These are phyloP conservation scores for Lucifuga dentata DNA, from an alignment of 2,113 vertebrate species.

Conservation along the genomic window DNA sequence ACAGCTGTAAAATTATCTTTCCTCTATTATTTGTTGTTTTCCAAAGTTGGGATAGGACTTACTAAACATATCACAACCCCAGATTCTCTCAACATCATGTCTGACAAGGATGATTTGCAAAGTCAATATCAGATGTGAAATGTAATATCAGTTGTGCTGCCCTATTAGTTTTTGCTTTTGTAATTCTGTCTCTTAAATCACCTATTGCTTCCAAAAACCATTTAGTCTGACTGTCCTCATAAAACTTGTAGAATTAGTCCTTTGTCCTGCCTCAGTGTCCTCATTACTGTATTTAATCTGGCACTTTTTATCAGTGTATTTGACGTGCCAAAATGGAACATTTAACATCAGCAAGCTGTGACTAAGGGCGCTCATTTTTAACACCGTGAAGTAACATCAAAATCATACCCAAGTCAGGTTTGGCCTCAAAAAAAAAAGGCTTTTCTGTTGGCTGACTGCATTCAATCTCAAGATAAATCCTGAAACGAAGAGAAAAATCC, in stretches of 20 bases:
- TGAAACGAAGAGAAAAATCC: slow-evolving; percentile 21
- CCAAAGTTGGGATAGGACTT: too few relatives aligned
- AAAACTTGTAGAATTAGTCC: slow-evolving; percentile 45
- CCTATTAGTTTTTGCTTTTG: slow-evolving; percentile 20
- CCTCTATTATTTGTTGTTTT: too few relatives aligned
- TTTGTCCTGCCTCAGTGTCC: slow-evolving; percentile 61
- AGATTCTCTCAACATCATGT: slow-evolving; percentile 23
- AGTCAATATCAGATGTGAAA: slow-evolving; percentile 42
- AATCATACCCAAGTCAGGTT: slow-evolving; percentile 70
- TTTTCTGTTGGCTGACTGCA: slow-evolving; percentile 15
- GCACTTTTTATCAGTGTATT: slow-evolving; percentile 56
- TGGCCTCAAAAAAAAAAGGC: slow-evolving; percentile 41
- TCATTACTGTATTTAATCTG: slow-evolving; percentile 69
- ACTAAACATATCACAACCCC: slow-evolving; percentile 12
- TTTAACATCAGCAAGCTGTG: slow-evolving; percentile 70
- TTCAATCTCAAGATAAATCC: slow-evolving; percentile 34
- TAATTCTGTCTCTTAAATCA: slow-evolving; percentile 20
- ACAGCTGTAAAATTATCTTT: too few relatives aligned
- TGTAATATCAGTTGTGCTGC: slow-evolving; percentile 7
- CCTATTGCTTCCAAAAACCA: slow-evolving; percentile 36
- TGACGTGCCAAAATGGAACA: slow-evolving; percentile 51
- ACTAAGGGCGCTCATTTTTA: slow-evolving; percentile 67
- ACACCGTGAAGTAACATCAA: slow-evolving; percentile 62
- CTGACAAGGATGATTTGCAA: slow-evolving; percentile 33
- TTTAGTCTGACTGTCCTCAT: slow-evolving; percentile 19